Conservation (phyloP, 2,888 invertebrate genomes). For the Xestobium rufovillosum region DNA sequence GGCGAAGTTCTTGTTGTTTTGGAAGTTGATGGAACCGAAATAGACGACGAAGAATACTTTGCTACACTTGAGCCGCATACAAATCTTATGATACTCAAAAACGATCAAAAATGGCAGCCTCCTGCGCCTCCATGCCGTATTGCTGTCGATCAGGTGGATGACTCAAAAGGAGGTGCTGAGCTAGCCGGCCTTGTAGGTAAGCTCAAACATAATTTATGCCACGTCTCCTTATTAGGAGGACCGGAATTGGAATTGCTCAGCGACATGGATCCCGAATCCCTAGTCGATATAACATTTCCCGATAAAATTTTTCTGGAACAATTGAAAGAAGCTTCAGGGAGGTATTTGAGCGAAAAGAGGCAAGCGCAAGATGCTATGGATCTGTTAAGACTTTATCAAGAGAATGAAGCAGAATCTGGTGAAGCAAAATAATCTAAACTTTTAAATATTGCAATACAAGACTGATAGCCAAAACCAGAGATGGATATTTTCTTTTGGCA, state of each 20-base stretch:
- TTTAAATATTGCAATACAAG: neutral
- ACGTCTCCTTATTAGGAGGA: conserved; percentile 76
- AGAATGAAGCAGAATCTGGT: conserved; percentile 34
- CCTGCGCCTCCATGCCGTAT: conserved; percentile 56
- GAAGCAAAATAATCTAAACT: conserved; percentile 1
- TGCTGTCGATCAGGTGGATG: conserved; percentile 53
- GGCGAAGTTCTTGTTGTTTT: conserved; percentile 72
- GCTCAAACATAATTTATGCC: conserved; percentile 72
- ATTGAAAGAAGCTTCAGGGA: conserved; percentile 74
- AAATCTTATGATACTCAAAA: conserved; percentile 71
- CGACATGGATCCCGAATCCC: conserved; percentile 84
- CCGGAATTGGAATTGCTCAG: conserved; percentile 77
- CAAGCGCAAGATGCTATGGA: conserved; percentile 84
- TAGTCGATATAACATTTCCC: conserved; percentile 69
- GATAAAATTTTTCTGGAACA: conserved; percentile 71
- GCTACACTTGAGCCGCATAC: conserved; percentile 84
- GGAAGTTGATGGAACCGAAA: conserved; percentile 90
- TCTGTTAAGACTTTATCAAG: conserved; percentile 65
- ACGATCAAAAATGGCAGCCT: conserved; percentile 68
- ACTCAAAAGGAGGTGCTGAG: conserved; percentile 50
- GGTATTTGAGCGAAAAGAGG: conserved; percentile 65
- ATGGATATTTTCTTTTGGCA: no score
- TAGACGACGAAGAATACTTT: conserved; percentile 93
- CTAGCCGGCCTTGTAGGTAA: conserved; percentile 70
- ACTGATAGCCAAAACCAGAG: conserved; percentile 3